phyloP scores from a whole-genome alignment of 2,888 invertebrate genomes.

The Carterocephalus palaemon region DNA sequence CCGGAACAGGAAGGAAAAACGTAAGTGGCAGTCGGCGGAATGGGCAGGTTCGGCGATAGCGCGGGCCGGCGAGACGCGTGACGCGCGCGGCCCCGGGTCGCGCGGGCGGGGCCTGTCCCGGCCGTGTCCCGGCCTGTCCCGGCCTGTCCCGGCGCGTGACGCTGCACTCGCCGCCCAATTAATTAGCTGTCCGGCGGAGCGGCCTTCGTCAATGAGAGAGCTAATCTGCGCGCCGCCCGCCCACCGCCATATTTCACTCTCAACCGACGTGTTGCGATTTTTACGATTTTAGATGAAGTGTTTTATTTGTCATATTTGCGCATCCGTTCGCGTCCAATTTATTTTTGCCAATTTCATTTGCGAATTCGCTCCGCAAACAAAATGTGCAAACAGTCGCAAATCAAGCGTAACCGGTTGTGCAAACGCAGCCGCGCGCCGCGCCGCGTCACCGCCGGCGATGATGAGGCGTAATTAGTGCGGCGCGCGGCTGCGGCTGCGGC shows the following conservation, averaged over 20 bases:
- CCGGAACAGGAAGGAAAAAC: constrained; percentile 11
- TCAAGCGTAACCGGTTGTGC: constrained; percentile 21
- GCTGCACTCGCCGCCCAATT: constrained; percentile 34
- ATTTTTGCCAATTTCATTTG: constrained; percentile 24
- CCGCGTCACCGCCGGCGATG: no score
- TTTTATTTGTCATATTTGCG: constrained; percentile 25
- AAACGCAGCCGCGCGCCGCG: constrained; percentile 7
- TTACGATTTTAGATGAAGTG: constrained; percentile 19
- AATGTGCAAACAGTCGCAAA: constrained; percentile 23
- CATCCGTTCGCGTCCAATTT: constrained; percentile 25
- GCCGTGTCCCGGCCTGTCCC: no score
- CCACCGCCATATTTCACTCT: constrained; percentile 1
- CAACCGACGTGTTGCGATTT: constrained; percentile 14
- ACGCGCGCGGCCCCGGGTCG: background rate
- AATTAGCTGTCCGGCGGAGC: no score
- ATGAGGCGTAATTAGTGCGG: no score
- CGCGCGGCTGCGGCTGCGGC: no score
- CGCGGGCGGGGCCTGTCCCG: no score
- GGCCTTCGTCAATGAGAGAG: constrained; percentile 18
- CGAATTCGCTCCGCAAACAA: constrained; percentile 19
- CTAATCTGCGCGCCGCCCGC: constrained; percentile 21
- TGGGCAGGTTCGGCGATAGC: constrained; percentile 1
- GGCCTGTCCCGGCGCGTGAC: constrained; percentile 34
- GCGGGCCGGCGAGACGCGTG: background rate
- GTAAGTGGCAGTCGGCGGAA: constrained; percentile 17